Evolutionary conservation across 2,797 vertebrate species (phyloP).

Genomic region (Acipenser ruthenus): DNA sequence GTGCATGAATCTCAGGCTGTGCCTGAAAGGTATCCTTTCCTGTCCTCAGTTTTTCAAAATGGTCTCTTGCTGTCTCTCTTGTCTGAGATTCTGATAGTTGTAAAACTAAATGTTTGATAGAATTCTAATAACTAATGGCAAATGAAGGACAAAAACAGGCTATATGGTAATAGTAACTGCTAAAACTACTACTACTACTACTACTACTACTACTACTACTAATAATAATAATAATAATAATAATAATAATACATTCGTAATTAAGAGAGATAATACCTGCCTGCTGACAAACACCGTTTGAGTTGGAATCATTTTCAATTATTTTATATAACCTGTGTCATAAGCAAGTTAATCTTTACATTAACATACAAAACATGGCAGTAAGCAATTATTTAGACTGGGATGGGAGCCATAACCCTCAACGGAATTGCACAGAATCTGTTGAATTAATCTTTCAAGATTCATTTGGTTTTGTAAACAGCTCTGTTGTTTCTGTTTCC

Average conservation of each 20-base stretch:
- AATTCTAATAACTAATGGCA: too few species aligned
- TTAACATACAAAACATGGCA: slow-evolving; percentile 8
- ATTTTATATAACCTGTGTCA: slow-evolving; percentile 4
- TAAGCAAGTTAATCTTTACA: slow-evolving; percentile 9
- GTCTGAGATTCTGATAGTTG: too few species aligned
- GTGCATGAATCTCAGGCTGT: background rate
- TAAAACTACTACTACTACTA: background rate
- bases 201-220: background rate
- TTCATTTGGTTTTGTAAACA: slow-evolving; percentile 19
- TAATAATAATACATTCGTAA: background rate
- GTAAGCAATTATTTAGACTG: background rate
- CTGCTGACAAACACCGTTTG: too few species aligned
- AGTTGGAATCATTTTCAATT: background rate
- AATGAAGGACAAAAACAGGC: too few species aligned
- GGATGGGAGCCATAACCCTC: slow-evolving; percentile 6
- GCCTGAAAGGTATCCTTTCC: too few species aligned
- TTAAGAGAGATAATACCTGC: background rate
- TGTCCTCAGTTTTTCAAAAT: too few species aligned
- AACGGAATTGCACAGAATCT: slow-evolving; percentile 13
- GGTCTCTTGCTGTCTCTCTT: too few species aligned
- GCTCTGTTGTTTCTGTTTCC: slow-evolving; percentile 19
- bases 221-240: background rate
- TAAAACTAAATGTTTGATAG: too few species aligned
- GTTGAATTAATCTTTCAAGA: slow-evolving; percentile 22
- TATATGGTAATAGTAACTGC: too few species aligned